Conservation (phyloP, 2,113 vertebrate species). For the Grallaria varia region DNA sequence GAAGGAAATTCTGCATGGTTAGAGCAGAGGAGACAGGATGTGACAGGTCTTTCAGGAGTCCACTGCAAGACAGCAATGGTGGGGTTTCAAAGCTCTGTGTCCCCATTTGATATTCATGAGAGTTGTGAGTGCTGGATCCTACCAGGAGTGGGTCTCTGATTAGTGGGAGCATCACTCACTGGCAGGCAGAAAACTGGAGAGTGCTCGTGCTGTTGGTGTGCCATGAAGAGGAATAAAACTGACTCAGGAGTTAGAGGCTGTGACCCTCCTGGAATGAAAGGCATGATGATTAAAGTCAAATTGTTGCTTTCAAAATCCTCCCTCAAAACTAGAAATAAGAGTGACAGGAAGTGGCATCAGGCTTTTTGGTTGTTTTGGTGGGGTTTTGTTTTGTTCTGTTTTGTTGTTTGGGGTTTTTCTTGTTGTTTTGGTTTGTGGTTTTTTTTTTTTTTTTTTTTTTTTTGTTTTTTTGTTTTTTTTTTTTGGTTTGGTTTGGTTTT, state of each 20-base stretch:
- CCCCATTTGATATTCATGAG: background rate
- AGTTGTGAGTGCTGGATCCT: background rate
- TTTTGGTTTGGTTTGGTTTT: rapidly evolving
- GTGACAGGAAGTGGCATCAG: background rate
- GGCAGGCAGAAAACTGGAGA: background rate
- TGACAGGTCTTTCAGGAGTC: background rate
- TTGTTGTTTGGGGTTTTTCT: background rate
- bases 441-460: background rate
- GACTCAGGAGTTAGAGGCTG: background rate
- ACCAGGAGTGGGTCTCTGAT: background rate
- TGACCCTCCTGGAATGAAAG: background rate
- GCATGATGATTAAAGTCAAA: background rate
- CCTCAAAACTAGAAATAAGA: background rate
- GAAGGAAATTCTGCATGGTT: background rate
- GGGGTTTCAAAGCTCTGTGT: background rate
- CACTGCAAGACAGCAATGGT: background rate
- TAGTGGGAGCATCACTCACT: background rate
- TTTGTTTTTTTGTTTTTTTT: background rate
- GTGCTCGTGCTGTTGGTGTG: background rate
- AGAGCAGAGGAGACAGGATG: background rate
- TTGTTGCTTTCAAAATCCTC: background rate
- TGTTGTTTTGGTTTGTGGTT: background rate
- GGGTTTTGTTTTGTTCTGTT: too few relatives aligned
- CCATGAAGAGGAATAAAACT: background rate
- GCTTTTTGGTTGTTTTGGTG: background rate